These are phyloP conservation scores for Baronia brevicornis DNA, from an alignment of 2,888 invertebrate species.

Conservation along the genomic window DNA sequence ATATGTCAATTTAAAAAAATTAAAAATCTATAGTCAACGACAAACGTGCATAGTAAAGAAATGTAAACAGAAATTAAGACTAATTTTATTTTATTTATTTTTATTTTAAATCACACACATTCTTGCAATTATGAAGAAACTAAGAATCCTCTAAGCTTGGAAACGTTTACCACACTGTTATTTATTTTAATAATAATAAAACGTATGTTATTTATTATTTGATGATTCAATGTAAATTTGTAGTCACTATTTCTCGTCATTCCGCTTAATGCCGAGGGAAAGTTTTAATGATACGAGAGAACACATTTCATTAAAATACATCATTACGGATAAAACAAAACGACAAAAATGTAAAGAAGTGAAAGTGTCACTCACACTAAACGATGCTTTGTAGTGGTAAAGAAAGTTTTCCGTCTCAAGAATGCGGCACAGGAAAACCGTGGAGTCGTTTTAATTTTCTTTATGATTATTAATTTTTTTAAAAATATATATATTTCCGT, in stretches of 20 bases:
- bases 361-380: conserved; percentile 62
- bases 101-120: too few relatives aligned
- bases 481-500: conserved; percentile 4
- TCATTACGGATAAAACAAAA: conserved; percentile 32
- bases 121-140: too few relatives aligned
- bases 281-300: conserved; percentile 15
- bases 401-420: conserved; percentile 51
- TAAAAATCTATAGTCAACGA: too few relatives aligned
- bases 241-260: not conserved
- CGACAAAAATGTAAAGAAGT: conserved; percentile 44
- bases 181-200: too few relatives aligned
- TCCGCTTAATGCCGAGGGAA: conserved; percentile 4
- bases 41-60: too few relatives aligned
- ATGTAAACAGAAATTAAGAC: too few relatives aligned
- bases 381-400: conserved; percentile 45
- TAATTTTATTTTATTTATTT: too few relatives aligned
- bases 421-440: conserved; percentile 22
- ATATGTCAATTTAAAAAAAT: too few relatives aligned
- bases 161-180: too few relatives aligned
- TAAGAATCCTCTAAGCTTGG: too few relatives aligned
- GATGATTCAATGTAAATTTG: too few relatives aligned
- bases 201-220: too few relatives aligned
- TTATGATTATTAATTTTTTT: conserved; percentile 8
- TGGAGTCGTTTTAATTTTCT: conserved; percentile 27
- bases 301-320: conserved; percentile 17